Evolutionary conservation across 2,888 invertebrate genomes (phyloP), one percentile per base, ranked within the genome.

Genomic region (Falcaria lacertinaria): DNA sequence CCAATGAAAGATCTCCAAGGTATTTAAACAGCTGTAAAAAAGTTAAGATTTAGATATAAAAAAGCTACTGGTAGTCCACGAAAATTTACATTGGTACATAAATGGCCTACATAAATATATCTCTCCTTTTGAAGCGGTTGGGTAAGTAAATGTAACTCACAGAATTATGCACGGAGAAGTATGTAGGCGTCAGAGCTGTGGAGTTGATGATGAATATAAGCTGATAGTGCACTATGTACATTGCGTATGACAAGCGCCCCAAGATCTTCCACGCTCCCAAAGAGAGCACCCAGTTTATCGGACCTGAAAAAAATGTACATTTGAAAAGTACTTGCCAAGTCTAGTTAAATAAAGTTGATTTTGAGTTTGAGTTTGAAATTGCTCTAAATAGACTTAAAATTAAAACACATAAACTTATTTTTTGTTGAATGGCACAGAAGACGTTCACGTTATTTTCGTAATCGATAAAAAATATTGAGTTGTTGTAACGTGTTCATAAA

Each of bases 161-260:
- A 43, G 59, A 64, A 3, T 52, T 47, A 50, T 48, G 48, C 8
- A 50, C 57, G 25, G 19, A 49, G 41, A 83, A 83, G 41, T 64
- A 64, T 0, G 54, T 45, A 0, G 74, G 72, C 0, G 63, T 45
- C 0, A 74, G 13, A 0, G 39, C 39, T 33, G 64, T 59, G 0
- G 64, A 54, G 34, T 68, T 69, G 1, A 68, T 51, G 1, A 74
- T 22, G n/a, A 65, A 62, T 41, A 71, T 71, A 0, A 90, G 49
- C 0, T 80, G 69, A 14, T 81, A 76, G 54, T 92, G 91, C 0
- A 89, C 69, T 2, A 92, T 46, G 48, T 90, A 92, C 78, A 91
- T 89, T 1, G 89, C 89, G 43, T 90, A 91, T 0, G 91, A 90
- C 1, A 92, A 63, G 34, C 90, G 80, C 15, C 86, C 80, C 2